phyloP scores from a whole-genome alignment of 2,797 vertebrate species.

The Chelon auratus region DNA sequence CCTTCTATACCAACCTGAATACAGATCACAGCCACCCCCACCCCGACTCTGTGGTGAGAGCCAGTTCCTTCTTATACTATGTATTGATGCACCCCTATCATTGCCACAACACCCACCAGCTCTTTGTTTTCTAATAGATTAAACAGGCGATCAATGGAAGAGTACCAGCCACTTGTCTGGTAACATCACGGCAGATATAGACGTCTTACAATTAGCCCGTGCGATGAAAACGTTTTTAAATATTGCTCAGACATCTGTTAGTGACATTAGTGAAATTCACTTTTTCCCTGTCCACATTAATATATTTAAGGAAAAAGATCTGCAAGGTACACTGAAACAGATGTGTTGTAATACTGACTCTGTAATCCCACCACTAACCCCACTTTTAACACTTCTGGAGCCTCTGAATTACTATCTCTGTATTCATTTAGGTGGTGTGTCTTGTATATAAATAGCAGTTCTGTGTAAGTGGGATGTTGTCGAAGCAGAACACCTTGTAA shows the following conservation, averaged over 20 bases:
- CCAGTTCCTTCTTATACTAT: conserved; percentile 35
- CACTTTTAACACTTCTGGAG: conserved; percentile 59
- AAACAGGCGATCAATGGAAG: conserved; percentile 60
- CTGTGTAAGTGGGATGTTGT: conserved; percentile 26
- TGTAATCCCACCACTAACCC: conserved; percentile 62
- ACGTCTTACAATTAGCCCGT: conserved; percentile 37
- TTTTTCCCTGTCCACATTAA: conserved; percentile 4
- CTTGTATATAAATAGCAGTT: conserved; percentile 47
- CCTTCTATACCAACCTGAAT: conserved; percentile 11
- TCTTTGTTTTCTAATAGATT: conserved; percentile 69
- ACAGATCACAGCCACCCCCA: conserved; percentile 18
- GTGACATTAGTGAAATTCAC: conserved; percentile 14
- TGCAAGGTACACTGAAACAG: conserved; percentile 26
- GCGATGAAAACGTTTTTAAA: background rate
- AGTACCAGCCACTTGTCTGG: conserved; percentile 47
- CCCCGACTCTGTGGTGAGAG: conserved; percentile 26
- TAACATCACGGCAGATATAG: conserved; percentile 46
- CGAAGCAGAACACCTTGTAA: conserved; percentile 32
- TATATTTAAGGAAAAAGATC: conserved; percentile 8
- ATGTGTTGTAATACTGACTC: conserved; percentile 58
- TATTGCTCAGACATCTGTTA: background rate
- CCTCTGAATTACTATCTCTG: conserved; percentile 61
- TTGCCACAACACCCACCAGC: conserved; percentile 57
- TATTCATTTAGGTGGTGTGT: conserved; percentile 69
- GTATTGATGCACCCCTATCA: conserved; percentile 45